Evolutionary conservation across 1,140 invertebrate species (phyloP), one percentile per base, ranked within the genome.

Genomic region (Batillaria attramentaria): DNA sequence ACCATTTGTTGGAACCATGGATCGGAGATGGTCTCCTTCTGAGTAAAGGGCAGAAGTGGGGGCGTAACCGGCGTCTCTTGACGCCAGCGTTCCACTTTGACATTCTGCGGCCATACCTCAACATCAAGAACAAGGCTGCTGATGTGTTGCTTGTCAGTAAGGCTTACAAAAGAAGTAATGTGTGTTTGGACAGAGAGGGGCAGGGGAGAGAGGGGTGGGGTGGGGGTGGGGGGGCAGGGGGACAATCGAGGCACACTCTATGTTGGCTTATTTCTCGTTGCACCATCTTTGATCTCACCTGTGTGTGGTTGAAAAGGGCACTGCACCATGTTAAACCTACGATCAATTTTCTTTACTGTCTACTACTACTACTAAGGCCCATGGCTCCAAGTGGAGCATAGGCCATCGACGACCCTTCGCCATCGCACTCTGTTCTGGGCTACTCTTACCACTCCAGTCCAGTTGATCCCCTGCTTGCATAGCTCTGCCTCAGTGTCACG

Each of bases 31-130:
- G 88, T 1, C 78, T 89, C 5, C 78, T 89, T 62, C 77, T 88
- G 3, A 94, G 93, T 77, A 93, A 93, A 78, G 95, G 95, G 65
- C 88, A 91, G 18, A 95, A 95, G 89, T 98, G 96, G 96, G 93
- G 94, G 43, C 85, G 91, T 0, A 92, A 96, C n/a, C 92, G 96
- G 77, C 96, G 97, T 91, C 93, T 98, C 80, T 95, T 98, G 6
- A 98, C 96, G 1, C 96, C 96, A 35, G 94, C 96, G 0, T 98
- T 98, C 89, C 96, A 97, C 90, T 97, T 97, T 86, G 94, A 94
- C 77, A 96, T 98, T 66, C 91, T 98, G 54, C 95, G 97, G 81
- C 93, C 95, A 78, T 97, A 97, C 85, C 87, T 96, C 4, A 93
- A 94, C 28, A 93, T 97, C 3, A 96, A 98, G 87, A 94, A 95